Percentiles rank a stretch among this genome's conserved stretches.
Evolutionary conservation across 2,797 vertebrate species (phyloP).

Genomic region (Simalia tracyae): DNA sequence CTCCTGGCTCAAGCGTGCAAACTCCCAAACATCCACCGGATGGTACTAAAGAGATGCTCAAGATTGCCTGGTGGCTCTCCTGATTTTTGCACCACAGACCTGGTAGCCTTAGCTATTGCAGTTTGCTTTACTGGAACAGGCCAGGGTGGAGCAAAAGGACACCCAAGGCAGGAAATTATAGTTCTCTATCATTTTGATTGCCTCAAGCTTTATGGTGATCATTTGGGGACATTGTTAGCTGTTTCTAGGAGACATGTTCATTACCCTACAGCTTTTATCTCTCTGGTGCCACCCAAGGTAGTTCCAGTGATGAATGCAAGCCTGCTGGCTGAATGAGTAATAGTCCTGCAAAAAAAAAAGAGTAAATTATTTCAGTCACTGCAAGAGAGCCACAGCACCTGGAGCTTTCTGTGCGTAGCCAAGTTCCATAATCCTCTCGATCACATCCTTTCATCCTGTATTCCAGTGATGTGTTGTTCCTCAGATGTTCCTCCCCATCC

Average conservation of each 20-base stretch:
- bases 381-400: not conserved
- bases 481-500: not conserved
- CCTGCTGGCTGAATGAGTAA: constrained; percentile 1
- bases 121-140: not conserved
- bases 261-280: not conserved
- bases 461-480: not conserved
- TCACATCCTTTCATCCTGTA: not conserved
- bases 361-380: not conserved
- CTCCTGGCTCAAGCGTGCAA: too few relatives aligned
- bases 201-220: not conserved
- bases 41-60: too few relatives aligned
- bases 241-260: constrained; percentile 20
- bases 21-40: too few relatives aligned
- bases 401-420: too few relatives aligned
- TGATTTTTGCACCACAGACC: not conserved
- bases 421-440: not conserved
- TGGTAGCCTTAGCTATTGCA: not conserved
- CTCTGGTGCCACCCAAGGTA: not conserved
- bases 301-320: not conserved
- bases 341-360: not conserved
- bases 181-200: not conserved
- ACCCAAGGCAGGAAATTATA: not conserved
- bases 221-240: not conserved
- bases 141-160: not conserved
- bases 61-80: too few relatives aligned